Base-by-base conservation (phyloP, 1,140 invertebrate species). In the Homarus americanus region DNA sequence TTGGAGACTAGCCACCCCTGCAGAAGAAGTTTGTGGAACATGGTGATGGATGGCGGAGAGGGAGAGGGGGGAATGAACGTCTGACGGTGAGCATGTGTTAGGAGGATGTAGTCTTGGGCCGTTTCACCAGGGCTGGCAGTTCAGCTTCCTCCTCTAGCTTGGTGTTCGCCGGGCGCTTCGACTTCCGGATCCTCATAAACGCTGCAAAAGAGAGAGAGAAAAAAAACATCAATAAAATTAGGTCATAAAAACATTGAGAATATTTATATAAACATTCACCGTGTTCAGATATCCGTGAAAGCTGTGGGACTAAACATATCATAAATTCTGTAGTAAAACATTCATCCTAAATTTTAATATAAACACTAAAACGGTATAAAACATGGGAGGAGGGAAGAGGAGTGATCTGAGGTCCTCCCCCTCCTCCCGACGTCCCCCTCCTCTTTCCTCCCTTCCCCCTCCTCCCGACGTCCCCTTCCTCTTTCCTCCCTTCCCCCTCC, bases 101-200 rank as follows among this genome's bases (percentile, higher is more conserved):
- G n/a, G 82, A 83, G 63, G 82, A 38, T 12, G 82, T 69, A 7
- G 82, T 83, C 38, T 69, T 83, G 58, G 82, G 34, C 15, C 82
- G 53, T 63, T 83, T 83, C 17, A 83, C 82, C 49, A 83, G 36
- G 58, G 82, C 34, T n/a, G 82, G 82, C 12, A 63, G 82, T 34
- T 63, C 58, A 12, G n/a, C n/a, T n/a, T 83, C 82, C 32, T 83
- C 82, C 53, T 83, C 82, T 36, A 63, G 34, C 40, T 83, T 83
- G 82, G 58, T 69, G 82, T 15, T n/a, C 32, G 82, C 82, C 58
- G 58, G 28, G n/a, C 82, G 53, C 76, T 79, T 79, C n/a, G 40
- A 36, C 82, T 83, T 83, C 32, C 28, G 53, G 38, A 83, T 83
- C 38, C n/a, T 83, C 82, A 83, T 63, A 63, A 66, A 83, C 12